Conservation (phyloP, 2,113 vertebrate genomes). For the Azemiops feae region DNA sequence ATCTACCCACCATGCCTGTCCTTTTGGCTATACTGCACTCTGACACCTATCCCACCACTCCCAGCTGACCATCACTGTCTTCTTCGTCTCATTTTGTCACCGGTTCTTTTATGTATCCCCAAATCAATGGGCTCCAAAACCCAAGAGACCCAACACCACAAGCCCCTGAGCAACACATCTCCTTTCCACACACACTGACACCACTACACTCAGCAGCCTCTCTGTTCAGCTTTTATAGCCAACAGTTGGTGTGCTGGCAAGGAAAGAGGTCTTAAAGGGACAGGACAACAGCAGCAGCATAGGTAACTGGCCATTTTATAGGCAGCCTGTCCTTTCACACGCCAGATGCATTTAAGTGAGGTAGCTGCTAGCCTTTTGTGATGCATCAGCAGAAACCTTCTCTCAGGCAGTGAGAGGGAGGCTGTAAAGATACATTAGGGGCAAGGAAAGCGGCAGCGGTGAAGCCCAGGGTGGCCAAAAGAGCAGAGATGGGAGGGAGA, state of each 20-base stretch:
- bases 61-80: neutral
- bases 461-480: neutral
- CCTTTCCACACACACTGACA: neutral
- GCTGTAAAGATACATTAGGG: neutral
- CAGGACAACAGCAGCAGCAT: neutral
- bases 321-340: neutral
- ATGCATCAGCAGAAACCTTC: neutral
- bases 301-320: neutral
- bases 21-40: neutral
- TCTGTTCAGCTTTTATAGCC: too few species aligned
- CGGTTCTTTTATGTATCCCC: too few species aligned
- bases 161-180: neutral
- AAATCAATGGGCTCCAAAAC: neutral
- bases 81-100: neutral
- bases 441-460: neutral
- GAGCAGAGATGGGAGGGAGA: neutral
- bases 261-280: too few species aligned
- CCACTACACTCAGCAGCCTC: neutral
- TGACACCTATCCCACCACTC: neutral
- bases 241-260: neutral
- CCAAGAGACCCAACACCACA: neutral
- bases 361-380: too few species aligned
- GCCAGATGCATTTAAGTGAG: too few species aligned
- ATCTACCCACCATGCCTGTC: neutral
- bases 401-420: neutral